A percentile compares a stretch with the other conserved stretches of the same genome.
Conservation (phyloP, 2,113 vertebrate species). For the Xyliphius kryptos region DNA sequence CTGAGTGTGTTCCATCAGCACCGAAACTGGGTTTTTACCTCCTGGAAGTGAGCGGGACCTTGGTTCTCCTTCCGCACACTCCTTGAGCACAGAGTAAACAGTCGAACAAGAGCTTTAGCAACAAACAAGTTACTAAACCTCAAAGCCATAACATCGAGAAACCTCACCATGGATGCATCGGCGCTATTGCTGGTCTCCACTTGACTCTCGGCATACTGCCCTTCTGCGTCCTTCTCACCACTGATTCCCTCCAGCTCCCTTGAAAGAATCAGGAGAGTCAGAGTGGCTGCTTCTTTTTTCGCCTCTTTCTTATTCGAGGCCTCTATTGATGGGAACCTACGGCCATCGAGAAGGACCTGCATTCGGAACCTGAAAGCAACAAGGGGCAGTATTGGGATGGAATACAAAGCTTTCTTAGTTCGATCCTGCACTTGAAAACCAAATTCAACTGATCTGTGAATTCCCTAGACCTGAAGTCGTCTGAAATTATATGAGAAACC, state of each 20-base stretch:
- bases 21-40: neutral
- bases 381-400: neutral
- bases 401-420: no score
- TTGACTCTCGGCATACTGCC: conserved; percentile 20
- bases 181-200: conserved; percentile 41
- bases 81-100: neutral
- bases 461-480: no score
- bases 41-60: neutral
- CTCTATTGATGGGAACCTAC: conserved; percentile 79
- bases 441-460: no score
- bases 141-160: no score
- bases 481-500: no score
- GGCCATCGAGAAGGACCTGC: conserved; percentile 84
- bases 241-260: conserved; percentile 60
- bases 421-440: no score
- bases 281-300: conserved; percentile 86
- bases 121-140: no score
- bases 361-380: conserved; percentile 78
- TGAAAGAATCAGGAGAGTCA: conserved; percentile 75
- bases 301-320: conserved; percentile 91
- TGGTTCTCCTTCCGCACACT: no score
- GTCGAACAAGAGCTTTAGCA: no score
- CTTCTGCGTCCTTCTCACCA: conserved; percentile 41
- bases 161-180: conserved; percentile 32
- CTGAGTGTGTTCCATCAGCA: no score